Evolutionary conservation across 35 echinoderm and acorn worm genomes (phyloP).

Genomic region (Stichopus chloronotus): DNA sequence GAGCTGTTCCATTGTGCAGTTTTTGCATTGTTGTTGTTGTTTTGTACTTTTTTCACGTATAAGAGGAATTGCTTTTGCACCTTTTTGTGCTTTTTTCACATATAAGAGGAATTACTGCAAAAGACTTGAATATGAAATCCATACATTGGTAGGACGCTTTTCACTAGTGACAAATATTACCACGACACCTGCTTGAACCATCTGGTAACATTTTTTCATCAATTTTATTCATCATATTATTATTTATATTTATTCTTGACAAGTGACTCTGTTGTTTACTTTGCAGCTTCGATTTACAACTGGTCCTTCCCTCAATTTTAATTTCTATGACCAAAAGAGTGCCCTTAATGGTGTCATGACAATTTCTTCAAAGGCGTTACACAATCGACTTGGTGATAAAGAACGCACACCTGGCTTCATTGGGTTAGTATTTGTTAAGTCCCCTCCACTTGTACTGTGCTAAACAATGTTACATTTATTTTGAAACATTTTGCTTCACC

Average conservation of each 20-base stretch:
- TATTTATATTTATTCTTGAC: background rate
- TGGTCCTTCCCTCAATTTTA: slow-evolving; percentile 70
- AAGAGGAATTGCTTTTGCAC: no score
- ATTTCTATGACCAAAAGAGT: slow-evolving; percentile 55
- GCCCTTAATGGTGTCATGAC: slow-evolving; percentile 81
- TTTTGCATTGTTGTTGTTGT: no score
- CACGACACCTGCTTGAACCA: no score
- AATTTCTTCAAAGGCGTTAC: slow-evolving; percentile 88
- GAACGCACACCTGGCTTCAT: slow-evolving; percentile 59
- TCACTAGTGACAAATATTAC: no score
- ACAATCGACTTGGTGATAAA: slow-evolving; percentile 76
- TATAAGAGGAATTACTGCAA: no score
- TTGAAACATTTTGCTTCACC: background rate
- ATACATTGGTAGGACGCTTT: no score
- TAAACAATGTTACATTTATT: background rate
- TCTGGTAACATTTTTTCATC: no score
- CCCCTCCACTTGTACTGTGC: background rate
- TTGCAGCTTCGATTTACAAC: slow-evolving; percentile 62
- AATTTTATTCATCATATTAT: no score
- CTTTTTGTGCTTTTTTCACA: no score
- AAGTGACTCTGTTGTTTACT: background rate
- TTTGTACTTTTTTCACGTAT: no score
- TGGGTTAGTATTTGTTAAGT: slow-evolving; percentile 26
- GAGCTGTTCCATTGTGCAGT: no score
- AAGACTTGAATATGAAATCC: no score